Conservation (phyloP, 2,113 vertebrate species). For the Tretioscincus oriximinensis region DNA sequence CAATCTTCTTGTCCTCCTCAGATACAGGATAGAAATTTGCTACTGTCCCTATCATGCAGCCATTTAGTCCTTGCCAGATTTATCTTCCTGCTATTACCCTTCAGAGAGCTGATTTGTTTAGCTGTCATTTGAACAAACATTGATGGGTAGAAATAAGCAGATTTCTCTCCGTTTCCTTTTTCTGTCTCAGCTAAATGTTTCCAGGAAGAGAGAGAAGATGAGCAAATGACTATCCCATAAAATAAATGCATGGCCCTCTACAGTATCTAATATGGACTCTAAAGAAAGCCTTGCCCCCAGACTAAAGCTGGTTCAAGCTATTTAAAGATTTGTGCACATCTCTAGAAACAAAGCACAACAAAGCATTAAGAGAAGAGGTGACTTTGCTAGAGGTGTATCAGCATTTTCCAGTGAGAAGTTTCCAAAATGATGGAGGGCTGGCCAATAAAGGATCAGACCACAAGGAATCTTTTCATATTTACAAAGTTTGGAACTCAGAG, state of each 20-base stretch:
- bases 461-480: no score
- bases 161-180: constrained; percentile 12
- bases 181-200: constrained; percentile 43
- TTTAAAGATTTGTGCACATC: no score
- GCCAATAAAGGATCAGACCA: no score
- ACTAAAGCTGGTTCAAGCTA: neutral
- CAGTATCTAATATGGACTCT: constrained; percentile 71
- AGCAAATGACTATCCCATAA: constrained; percentile 71
- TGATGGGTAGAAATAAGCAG: constrained; percentile 63
- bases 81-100: constrained; percentile 61
- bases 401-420: no score
- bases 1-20: constrained; percentile 9
- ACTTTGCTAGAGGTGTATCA: no score
- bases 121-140: constrained; percentile 70
- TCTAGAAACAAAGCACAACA: no score
- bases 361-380: no score
- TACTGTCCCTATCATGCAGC: neutral
- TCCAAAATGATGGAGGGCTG: no score
- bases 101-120: constrained; percentile 65
- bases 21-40: constrained; percentile 42
- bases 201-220: constrained; percentile 38
- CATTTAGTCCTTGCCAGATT: constrained; percentile 53
- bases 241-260: constrained; percentile 69
- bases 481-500: no score
- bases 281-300: constrained; percentile 60